These are phyloP conservation scores for Psittacara wagleri DNA, from an alignment of 2,113 vertebrate genomes.

Conservation along the genomic window DNA sequence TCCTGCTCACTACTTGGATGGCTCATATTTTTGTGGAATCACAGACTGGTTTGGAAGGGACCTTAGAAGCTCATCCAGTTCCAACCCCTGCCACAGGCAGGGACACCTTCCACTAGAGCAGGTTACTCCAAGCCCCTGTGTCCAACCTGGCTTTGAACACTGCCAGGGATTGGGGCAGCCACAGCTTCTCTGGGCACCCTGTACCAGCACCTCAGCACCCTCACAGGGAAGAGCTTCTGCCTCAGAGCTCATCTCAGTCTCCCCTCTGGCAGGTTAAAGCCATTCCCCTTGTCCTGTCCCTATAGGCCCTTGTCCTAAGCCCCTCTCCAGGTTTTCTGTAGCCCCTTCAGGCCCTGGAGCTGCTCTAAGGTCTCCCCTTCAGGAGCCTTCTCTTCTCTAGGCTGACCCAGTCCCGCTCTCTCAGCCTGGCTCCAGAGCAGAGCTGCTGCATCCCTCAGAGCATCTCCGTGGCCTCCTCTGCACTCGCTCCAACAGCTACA, in stretches of 20 bases:
- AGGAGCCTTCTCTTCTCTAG: too few relatives aligned
- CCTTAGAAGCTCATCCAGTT: not conserved
- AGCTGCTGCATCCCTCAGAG: not conserved
- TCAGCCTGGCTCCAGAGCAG: not conserved
- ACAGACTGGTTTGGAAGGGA: not conserved
- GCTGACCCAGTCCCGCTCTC: too few relatives aligned
- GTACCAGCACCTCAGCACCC: too few relatives aligned
- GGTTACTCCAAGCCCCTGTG: not conserved
- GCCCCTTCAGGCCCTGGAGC: too few relatives aligned
- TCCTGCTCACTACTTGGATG: accelerated
- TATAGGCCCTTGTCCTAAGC: too few relatives aligned
- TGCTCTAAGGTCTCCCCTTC: too few relatives aligned
- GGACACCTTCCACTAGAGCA: not conserved
- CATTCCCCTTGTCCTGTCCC: too few relatives aligned
- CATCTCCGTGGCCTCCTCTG: not conserved
- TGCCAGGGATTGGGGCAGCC: not conserved
- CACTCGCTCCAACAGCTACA: not conserved
- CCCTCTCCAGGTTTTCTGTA: not conserved
- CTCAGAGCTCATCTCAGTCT: too few relatives aligned
- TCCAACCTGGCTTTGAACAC: not conserved
- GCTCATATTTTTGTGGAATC: accelerated
- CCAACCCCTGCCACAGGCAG: not conserved
- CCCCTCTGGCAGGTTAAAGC: too few relatives aligned
- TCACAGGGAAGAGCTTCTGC: too few relatives aligned
- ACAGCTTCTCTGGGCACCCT: too few relatives aligned